These are phyloP conservation scores for Catharus minimus DNA, from an alignment of 2,113 vertebrate species.

Conservation along the genomic window DNA sequence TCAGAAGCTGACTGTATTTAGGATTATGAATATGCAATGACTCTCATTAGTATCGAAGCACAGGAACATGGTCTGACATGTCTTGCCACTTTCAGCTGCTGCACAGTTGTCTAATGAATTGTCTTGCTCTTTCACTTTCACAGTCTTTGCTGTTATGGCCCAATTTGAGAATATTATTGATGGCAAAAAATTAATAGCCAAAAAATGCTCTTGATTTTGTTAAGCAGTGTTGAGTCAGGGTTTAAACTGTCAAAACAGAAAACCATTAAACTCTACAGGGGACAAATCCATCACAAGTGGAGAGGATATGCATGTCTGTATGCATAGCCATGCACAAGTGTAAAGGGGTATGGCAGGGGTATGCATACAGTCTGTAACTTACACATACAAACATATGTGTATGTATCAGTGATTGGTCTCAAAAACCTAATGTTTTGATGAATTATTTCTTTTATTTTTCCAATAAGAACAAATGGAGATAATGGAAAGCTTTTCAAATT, in stretches of 20 bases:
- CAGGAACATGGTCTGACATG: conserved; percentile 78
- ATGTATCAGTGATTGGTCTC: not conserved
- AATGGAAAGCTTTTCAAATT: conserved; percentile 49
- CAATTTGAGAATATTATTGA: conserved; percentile 73
- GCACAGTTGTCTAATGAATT: conserved; percentile 83
- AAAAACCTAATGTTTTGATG: not conserved
- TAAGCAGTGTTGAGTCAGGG: conserved; percentile 66
- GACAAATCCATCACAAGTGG: not conserved
- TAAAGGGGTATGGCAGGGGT: not conserved
- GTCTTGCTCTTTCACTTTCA: conserved; percentile 75
- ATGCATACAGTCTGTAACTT: fast-evolving
- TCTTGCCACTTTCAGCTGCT: conserved; percentile 79
- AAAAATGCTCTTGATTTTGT: conserved; percentile 66
- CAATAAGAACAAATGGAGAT: conserved; percentile 19
- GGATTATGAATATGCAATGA: conserved; percentile 89
- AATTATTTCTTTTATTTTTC: conserved; percentile 46
- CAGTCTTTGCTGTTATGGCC: conserved; percentile 62
- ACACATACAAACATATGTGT: fast-evolving
- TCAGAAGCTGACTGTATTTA: conserved; percentile 83
- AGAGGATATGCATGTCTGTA: not conserved
- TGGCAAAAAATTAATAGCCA: conserved; percentile 77
- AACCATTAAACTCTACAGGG: conserved; percentile 50
- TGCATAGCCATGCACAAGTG: not conserved
- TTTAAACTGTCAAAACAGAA: conserved; percentile 74
- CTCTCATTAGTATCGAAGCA: conserved; percentile 87